Conservation (phyloP, 2,113 vertebrate genomes). For the Struthio camelus region DNA sequence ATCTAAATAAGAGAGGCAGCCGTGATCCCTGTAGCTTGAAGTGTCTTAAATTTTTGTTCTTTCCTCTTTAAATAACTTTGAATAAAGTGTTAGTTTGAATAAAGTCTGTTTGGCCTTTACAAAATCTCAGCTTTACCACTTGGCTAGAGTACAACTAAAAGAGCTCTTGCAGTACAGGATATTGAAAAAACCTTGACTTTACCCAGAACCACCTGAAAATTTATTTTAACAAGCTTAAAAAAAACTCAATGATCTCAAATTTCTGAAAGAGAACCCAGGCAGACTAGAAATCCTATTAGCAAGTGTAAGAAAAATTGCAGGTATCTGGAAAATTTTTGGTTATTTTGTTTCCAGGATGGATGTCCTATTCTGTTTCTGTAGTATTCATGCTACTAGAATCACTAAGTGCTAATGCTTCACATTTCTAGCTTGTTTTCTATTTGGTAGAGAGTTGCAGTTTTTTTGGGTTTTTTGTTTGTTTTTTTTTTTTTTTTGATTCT, state of each 20-base stretch:
- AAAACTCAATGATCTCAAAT: not conserved
- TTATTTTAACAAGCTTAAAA: not conserved
- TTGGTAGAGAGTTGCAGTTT: not conserved
- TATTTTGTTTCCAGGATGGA: not conserved
- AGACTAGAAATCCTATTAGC: not conserved
- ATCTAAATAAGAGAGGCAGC: not conserved
- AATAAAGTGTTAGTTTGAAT: not conserved
- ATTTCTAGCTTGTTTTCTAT: not conserved
- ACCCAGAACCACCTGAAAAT: not conserved
- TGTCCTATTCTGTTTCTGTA: not conserved
- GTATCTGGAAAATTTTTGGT: fast-evolving
- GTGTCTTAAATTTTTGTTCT: not conserved
- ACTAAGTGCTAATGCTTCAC: not conserved
- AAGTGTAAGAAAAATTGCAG: not conserved
- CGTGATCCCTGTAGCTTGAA: not conserved
- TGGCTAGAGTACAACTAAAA: not conserved
- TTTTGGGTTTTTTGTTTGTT: conserved; percentile 11
- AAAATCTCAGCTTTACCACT: not conserved
- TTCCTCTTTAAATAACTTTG: not conserved
- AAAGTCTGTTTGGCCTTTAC: not conserved
- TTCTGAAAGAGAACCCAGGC: not conserved
- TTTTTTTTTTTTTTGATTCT: conserved; percentile 39
- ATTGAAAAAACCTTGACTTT: not conserved
- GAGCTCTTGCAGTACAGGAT: not conserved
- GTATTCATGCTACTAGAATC: not conserved